These are phyloP conservation scores for Hemiprocne comata DNA, from an alignment of 2,113 vertebrate species.

Conservation along the genomic window DNA sequence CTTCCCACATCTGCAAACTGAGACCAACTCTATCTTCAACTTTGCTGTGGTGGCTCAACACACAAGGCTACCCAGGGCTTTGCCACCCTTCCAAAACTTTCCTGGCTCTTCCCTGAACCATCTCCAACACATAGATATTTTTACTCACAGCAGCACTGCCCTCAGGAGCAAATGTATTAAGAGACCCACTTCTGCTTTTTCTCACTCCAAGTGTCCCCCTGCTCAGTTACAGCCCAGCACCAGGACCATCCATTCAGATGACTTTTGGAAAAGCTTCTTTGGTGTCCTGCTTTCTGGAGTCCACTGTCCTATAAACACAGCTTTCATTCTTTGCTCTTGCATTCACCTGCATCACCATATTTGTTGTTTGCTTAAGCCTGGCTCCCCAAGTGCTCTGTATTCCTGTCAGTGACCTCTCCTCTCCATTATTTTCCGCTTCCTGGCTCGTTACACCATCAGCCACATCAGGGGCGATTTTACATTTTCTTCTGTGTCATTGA, in stretches of 20 bases:
- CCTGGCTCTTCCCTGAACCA: neutral
- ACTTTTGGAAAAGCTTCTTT: neutral
- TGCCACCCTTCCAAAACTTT: neutral
- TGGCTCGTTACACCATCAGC: constrained; percentile 3
- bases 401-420: neutral
- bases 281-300: neutral
- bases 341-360: neutral
- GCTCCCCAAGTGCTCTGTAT: neutral
- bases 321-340: neutral
- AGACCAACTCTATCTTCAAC: neutral
- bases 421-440: constrained; percentile 8
- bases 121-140: neutral
- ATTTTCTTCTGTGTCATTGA: constrained; percentile 46
- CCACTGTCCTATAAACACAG: neutral
- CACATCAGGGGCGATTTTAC: constrained; percentile 27
- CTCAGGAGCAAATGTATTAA: neutral
- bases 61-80: accelerated
- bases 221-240: neutral
- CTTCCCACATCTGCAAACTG: neutral
- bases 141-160: neutral
- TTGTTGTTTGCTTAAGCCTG: neutral
- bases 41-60: neutral
- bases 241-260: neutral
- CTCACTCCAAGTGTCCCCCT: neutral
- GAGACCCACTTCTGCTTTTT: neutral